These are phyloP conservation scores for Leptarthrus brevirostris DNA, from an alignment of 2,888 invertebrate genomes.

Conservation along the genomic window DNA sequence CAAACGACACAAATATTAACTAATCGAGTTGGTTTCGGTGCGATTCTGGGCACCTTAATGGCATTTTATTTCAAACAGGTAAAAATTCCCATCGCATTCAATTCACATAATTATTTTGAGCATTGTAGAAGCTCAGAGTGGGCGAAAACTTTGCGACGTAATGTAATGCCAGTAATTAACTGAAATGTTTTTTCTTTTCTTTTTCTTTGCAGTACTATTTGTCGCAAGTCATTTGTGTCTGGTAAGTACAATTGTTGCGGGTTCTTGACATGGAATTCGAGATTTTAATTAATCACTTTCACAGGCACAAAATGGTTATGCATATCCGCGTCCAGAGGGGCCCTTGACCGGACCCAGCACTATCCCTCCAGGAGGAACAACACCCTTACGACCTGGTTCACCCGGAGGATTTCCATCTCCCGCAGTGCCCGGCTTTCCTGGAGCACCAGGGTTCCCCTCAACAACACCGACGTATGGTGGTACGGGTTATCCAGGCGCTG, in stretches of 20 bases:
- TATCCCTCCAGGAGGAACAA: conserved; percentile 56
- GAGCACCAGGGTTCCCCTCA: conserved; percentile 59
- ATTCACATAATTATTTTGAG: conserved; percentile 44
- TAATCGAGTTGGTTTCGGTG: conserved; percentile 45
- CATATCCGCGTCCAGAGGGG: conserved; percentile 77
- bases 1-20: conserved; percentile 42
- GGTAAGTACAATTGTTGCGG: conserved; percentile 56
- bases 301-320: conserved; percentile 80
- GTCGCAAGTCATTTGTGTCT: conserved; percentile 57
- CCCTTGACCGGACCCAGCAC: conserved; percentile 66
- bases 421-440: conserved; percentile 53
- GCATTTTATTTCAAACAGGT: conserved; percentile 19
- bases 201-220: conserved; percentile 58
- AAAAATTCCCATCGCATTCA: conserved; percentile 22
- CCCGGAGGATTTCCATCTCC: conserved; percentile 56
- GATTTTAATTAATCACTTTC: neutral
- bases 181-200: conserved; percentile 41
- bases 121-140: conserved; percentile 13
- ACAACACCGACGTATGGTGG: conserved; percentile 56
- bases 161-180: conserved; percentile 6
- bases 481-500: conserved; percentile 56
- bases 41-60: conserved; percentile 18
- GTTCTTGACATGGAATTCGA: conserved; percentile 15
- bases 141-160: neutral
- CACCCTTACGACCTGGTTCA: conserved; percentile 57